Evolutionary conservation across 2,113 vertebrate species (phyloP), one percentile per base, ranked within the genome.

Genomic region (Oreochromis aureus): DNA sequence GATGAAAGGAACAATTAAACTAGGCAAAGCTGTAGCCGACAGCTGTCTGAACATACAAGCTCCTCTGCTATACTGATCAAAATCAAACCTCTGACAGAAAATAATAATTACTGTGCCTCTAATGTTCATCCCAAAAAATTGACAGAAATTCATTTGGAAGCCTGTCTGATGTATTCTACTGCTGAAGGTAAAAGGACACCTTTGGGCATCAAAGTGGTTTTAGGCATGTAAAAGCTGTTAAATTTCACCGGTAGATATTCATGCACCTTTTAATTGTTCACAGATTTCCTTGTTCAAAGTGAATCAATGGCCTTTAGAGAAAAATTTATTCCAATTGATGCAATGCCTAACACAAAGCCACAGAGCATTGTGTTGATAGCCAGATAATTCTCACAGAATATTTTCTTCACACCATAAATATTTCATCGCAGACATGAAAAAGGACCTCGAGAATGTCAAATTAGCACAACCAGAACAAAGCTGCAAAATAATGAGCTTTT

Each of bases 261-360:
- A 86, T 85, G 61, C 54, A 19, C 53, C 71, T 79, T 89, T 91
- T 82, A 79, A 16, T 48, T 12, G 2, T 19, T 78, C 66, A 87
- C 81, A 89, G 58, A 81, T 32, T 66, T 76, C 53, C 53, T 32
- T 46, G 53, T 83, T 91, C 85, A 91, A 86, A 88, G 81, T 9
- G 30, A 91, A 88, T 89, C 87, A 86, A 86, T 85, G 87, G 63
- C 48, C 85, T 86, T 81, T 79, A 36, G 73, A 86, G 80, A 56
- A 53, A 86, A 63, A 30, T 12, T 2, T 46, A 71, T 27, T 10
- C 32, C 89, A 86, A 87, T 59, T 91, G 90, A 93, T 91, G 80
- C 32, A 76, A 51, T 81, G 85, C 80, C 53, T 82, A 69, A 88
- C 90, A 89, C 86, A 89, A 91, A 88, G 87, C 55, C 27, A 69